A percentile compares a stretch with the other conserved stretches of the same genome.
phyloP scores from a whole-genome alignment of 2,797 vertebrate genomes.

The Halcyon leucocephala region DNA sequence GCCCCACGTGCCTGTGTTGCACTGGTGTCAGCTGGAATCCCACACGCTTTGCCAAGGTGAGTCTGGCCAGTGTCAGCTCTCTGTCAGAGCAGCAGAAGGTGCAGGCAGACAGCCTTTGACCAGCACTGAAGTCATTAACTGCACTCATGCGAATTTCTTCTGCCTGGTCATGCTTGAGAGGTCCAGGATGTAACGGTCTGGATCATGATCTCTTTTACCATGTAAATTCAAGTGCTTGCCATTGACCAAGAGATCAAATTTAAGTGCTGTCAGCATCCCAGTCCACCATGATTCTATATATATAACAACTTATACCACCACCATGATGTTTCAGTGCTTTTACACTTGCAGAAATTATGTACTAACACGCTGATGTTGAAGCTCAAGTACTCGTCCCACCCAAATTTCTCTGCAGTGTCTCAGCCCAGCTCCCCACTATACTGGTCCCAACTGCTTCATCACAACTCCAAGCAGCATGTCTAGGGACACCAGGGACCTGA shows the following conservation, averaged over 20 bases:
- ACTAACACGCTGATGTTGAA: background rate
- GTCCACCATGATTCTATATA: background rate
- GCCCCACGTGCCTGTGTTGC: too few species aligned
- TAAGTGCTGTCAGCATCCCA: background rate
- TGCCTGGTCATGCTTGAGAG: background rate
- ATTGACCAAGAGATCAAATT: background rate
- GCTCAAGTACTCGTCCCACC: background rate
- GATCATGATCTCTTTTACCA: background rate
- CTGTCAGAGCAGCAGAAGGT: background rate
- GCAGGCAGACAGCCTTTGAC: background rate
- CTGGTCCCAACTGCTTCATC: background rate
- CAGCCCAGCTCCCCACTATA: background rate
- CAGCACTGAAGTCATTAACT: background rate
- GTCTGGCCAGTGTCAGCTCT: background rate
- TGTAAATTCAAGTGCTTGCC: background rate
- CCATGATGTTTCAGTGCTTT: rapidly evolving
- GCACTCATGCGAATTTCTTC: background rate
- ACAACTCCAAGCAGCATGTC: background rate
- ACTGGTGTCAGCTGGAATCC: background rate
- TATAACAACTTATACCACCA: background rate
- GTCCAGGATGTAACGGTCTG: background rate
- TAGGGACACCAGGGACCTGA: background rate
- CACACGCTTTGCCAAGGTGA: background rate
- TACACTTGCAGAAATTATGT: background rate
- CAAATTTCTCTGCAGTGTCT: background rate